These are phyloP conservation scores for Augochlora pura DNA, from an alignment of 1,140 invertebrate species.

Conservation along the genomic window DNA sequence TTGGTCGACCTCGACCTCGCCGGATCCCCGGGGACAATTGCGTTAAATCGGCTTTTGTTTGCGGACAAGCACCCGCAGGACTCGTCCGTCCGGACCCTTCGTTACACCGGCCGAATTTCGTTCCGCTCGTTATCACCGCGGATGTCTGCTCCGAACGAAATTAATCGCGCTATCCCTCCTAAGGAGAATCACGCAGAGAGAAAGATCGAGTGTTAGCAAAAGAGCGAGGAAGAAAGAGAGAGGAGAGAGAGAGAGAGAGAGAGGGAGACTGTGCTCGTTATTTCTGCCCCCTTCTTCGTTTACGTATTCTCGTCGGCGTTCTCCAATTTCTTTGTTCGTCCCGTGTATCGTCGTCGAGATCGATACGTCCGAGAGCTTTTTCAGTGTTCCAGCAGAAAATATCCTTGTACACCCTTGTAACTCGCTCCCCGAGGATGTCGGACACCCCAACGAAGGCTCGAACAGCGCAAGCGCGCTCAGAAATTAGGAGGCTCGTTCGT, in stretches of 20 bases:
- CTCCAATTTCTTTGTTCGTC: neutral
- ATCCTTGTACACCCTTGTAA: no score
- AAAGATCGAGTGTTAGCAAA: no score
- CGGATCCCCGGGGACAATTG: conserved; percentile 17
- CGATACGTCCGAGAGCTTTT: no score
- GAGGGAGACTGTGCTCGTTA: neutral
- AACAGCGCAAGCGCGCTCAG: no score
- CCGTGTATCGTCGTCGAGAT: neutral
- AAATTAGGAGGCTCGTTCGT: no score
- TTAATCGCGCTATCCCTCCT: conserved; percentile 6
- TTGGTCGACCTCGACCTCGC: neutral
- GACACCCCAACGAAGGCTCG: no score
- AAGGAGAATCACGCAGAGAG: conserved; percentile 6
- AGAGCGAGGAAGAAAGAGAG: no score
- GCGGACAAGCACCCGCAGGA: conserved; percentile 19
- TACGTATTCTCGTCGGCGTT: neutral
- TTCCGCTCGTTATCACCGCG: conserved; percentile 19
- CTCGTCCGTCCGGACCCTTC: conserved; percentile 8
- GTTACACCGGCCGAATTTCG: conserved; percentile 12
- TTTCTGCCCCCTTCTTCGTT: neutral
- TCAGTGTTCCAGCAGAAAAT: no score
- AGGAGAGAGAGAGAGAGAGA: no score
- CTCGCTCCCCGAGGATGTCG: no score
- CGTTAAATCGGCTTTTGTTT: conserved; percentile 37
- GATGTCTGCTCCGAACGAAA: neutral